Conservation (phyloP, 2,113 vertebrate species). For the Mobula birostris region DNA sequence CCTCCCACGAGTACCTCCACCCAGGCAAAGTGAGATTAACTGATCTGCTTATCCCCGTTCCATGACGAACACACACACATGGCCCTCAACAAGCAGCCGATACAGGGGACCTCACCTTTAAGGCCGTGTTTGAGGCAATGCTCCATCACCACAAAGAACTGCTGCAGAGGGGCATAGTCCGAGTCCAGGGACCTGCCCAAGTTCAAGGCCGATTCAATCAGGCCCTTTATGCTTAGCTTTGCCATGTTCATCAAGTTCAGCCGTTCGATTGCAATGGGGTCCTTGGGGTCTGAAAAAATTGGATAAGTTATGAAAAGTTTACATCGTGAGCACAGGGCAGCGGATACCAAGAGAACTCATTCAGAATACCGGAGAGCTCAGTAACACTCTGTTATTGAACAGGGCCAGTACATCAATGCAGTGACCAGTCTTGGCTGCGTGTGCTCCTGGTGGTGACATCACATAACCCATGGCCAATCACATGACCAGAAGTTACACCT, state of each 20-base stretch:
- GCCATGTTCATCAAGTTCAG: constrained; percentile 99
- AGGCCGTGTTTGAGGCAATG: constrained; percentile 94
- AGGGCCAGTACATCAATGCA: neutral
- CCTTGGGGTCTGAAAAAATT: constrained; percentile 76
- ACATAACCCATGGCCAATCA: neutral
- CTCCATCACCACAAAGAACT: constrained; percentile 98
- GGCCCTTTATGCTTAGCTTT: constrained; percentile 93
- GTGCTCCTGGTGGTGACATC: neutral
- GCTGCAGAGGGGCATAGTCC: constrained; percentile 92
- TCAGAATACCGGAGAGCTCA: too few species aligned
- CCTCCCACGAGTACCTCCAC: too few species aligned
- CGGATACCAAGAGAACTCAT: too few species aligned
- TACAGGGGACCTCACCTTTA: constrained; percentile 66
- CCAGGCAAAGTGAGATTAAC: too few species aligned
- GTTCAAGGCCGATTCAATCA: constrained; percentile 93
- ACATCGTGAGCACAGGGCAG: neutral
- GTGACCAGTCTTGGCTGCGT: neutral
- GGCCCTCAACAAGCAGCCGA: too few species aligned
- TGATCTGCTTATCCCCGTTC: too few species aligned
- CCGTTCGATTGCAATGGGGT: constrained; percentile 92
- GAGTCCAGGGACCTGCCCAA: constrained; percentile 91
- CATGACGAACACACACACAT: too few species aligned
- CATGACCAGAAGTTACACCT: neutral
- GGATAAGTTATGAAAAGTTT: neutral
- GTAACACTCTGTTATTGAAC: neutral